These are phyloP conservation scores for Troilus luridus DNA, from an alignment of 2,888 invertebrate species.

Conservation along the genomic window DNA sequence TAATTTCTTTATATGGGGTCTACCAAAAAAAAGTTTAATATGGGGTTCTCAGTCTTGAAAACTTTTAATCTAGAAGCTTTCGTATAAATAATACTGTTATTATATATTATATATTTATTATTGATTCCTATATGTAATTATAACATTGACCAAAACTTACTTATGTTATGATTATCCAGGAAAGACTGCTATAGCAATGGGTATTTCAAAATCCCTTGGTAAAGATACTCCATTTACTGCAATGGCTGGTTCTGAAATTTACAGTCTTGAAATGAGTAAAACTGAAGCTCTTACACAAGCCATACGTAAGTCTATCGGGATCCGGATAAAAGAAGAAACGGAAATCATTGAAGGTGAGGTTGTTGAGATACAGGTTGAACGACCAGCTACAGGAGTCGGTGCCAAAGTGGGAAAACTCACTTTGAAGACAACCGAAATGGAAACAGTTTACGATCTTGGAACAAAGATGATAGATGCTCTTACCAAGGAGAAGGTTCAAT, in stretches of 20 bases:
- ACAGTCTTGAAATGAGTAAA: slow-evolving; percentile 98
- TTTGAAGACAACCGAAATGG: slow-evolving; percentile 99
- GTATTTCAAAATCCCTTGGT: slow-evolving; percentile 92
- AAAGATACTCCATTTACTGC: slow-evolving; percentile 97
- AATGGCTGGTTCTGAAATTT: slow-evolving; percentile 99
- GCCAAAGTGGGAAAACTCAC: slow-evolving; percentile 94
- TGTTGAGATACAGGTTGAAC: slow-evolving; percentile 95
- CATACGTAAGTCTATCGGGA: slow-evolving; percentile 96
- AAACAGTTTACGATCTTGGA: slow-evolving; percentile 98
- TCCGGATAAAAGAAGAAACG: slow-evolving; percentile 96
- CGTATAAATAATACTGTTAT: too few relatives aligned
- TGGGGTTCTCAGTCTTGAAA: too few relatives aligned
- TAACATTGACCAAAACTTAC: not conserved
- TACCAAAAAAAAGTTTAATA: too few relatives aligned
- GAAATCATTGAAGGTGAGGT: slow-evolving; percentile 99
- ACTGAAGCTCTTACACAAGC: slow-evolving; percentile 98
- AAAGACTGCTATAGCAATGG: slow-evolving; percentile 99
- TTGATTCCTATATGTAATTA: too few relatives aligned
- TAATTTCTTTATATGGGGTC: too few relatives aligned
- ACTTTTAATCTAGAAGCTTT: too few relatives aligned
- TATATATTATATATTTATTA: too few relatives aligned
- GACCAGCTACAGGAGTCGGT: slow-evolving; percentile 91
- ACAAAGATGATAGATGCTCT: slow-evolving; percentile 98
- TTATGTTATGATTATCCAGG: slow-evolving; percentile 73
- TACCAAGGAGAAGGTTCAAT: slow-evolving; percentile 95